Conservation (phyloP, 2,113 vertebrate species). For the Bagarius yarrelli region DNA sequence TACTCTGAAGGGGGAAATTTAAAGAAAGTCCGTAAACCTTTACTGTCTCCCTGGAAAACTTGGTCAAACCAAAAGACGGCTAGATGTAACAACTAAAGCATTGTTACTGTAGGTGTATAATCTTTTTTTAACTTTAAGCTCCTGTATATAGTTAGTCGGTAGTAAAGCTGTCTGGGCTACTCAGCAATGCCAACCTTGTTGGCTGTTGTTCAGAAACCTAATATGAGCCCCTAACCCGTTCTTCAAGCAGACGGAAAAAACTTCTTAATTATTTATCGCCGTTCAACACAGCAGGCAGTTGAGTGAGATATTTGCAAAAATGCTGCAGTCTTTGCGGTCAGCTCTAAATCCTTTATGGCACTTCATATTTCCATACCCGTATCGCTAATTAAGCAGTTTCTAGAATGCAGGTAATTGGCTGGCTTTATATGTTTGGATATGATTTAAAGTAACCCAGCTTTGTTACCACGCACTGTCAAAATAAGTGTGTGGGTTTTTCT, state of each 20-base stretch:
- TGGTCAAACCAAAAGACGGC: neutral
- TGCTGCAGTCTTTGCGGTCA: neutral
- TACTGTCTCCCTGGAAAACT: constrained; percentile 1
- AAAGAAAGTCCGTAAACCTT: constrained; percentile 16
- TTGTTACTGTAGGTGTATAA: neutral
- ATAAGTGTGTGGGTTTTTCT: neutral
- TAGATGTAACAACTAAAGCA: neutral
- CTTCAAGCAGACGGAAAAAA: constrained; percentile 38
- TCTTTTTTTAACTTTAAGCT: neutral
- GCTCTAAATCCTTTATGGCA: neutral
- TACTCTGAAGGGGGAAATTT: constrained; percentile 33
- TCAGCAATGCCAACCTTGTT: constrained; percentile 8
- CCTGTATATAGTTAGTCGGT: constrained; percentile 13
- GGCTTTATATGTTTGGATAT: neutral
- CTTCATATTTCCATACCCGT: neutral
- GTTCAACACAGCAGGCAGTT: constrained; percentile 14
- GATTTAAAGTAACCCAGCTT: neutral
- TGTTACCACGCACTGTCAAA: constrained; percentile 26
- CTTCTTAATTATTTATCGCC: constrained; percentile 47
- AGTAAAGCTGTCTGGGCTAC: constrained; percentile 26
- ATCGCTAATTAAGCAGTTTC: neutral
- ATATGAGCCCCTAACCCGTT: constrained; percentile 20
- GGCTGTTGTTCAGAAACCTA: constrained; percentile 40
- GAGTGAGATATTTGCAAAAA: constrained; percentile 17
- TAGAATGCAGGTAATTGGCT: constrained; percentile 12